Percentiles rank a stretch among this genome's conserved stretches.
phyloP scores from a whole-genome alignment of 35 echinoderm and acorn worm species.

The Amphiura filiformis region DNA sequence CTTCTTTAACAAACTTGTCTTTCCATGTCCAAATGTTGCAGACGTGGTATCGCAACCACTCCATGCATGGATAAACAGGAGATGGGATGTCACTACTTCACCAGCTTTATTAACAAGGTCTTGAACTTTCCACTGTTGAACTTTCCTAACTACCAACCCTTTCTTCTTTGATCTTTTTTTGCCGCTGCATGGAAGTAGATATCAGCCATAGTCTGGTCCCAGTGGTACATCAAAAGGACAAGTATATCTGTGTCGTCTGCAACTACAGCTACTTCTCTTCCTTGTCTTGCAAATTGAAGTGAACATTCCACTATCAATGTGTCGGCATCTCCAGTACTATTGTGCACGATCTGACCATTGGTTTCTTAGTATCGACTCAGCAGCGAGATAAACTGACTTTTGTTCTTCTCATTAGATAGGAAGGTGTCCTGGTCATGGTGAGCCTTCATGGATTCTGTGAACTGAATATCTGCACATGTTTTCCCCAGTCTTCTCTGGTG shows the following conservation, averaged over 20 bases:
- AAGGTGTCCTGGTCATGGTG: constrained; percentile 61
- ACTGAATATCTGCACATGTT: constrained; percentile 10
- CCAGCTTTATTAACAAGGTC: too few species aligned
- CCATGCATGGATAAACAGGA: too few species aligned
- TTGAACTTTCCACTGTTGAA: too few species aligned
- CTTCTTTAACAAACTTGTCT: too few species aligned
- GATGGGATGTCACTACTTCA: too few species aligned
- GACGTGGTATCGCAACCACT: too few species aligned
- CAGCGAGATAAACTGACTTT: constrained; percentile 42
- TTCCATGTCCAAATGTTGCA: too few species aligned
- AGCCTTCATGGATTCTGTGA: constrained; percentile 1
- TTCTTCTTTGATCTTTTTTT: too few species aligned
- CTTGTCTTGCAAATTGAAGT: constrained; percentile 14
- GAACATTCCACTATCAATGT: constrained; percentile 41
- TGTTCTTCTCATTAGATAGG: constrained; percentile 47
- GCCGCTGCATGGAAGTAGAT: too few species aligned
- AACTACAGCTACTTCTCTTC: constrained; percentile 29
- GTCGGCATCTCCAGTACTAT: constrained; percentile 48
- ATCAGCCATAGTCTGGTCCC: too few species aligned
- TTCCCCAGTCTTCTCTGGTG: constrained; percentile 12
- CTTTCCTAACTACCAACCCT: too few species aligned
- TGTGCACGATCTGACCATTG: not conserved
- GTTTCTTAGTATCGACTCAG: not conserved
- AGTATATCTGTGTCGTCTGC: constrained; percentile 46
- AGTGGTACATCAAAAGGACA: too few species aligned